Base-by-base conservation (phyloP, 37 sponge, comb jelly and placozoan species). In the Geodia barretti region DNA sequence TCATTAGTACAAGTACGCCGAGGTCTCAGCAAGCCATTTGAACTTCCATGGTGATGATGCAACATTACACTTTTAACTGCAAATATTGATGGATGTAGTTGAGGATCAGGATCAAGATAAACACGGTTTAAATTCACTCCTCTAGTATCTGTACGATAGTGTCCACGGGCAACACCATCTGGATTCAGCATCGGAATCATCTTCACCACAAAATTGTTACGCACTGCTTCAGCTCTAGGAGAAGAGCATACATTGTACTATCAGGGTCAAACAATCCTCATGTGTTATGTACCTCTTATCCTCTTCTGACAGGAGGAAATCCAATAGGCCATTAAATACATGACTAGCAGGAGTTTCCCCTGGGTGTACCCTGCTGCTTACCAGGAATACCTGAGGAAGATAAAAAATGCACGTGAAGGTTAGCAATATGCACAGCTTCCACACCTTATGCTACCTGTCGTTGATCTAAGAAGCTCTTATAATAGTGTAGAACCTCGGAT, bases 321-420 rank as follows among this genome's bases (percentile, higher is more conserved):
- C 73, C 9, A 98, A 89, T n/a, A 98, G 87, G 17, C 99, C 99
- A 79, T 98, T 96, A 79, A 98, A 93, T n/a, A 98, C 95, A 81
- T 87, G 87, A 70, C 99, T 98, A 7, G 95, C 79, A 23, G 99
- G 99, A 35, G 90, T 85, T 69, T 98, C 99, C 30, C 99, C 99
- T 30, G 99, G 99, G 72, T 98, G 99, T 0, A 98, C 99, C 39
- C 99, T 70, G 35, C 92, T 84, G 33, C 83, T 94, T 36, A 98
- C 64, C 31, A 96, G 82, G 26, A 93, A 68, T 17, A 98, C 97
- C 98, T 98, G 75, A 14, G 75, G 17, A 63, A 40, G 4, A 64
- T 23, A 4, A 14, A 17, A 74, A 54, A 58, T 41, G 29, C n/a
- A n/a, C n/a, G n/a, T n/a, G n/a, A n/a, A n/a, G n/a, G n/a, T n/a